These are phyloP conservation scores for Pogonophryne albipinna DNA, from an alignment of 2,797 vertebrate species.

Conservation along the genomic window DNA sequence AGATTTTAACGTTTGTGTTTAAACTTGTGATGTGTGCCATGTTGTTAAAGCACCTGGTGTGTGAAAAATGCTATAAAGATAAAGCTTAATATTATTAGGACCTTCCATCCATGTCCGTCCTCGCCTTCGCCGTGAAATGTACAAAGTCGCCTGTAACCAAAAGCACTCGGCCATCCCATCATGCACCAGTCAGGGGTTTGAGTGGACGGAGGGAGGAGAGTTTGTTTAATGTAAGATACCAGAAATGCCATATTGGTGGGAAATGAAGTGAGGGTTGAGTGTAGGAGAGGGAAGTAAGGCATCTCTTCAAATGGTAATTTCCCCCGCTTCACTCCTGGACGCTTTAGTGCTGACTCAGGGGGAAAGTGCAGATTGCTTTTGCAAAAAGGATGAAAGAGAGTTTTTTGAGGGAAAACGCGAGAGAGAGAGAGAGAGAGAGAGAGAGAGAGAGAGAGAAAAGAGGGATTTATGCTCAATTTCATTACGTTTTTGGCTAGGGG, in stretches of 20 bases:
- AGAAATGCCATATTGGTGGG: conserved; percentile 33
- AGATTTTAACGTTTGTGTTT: no score
- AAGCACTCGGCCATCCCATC: conserved; percentile 39
- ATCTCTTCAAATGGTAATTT: conserved; percentile 70
- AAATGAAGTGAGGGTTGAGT: conserved; percentile 50
- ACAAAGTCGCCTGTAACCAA: conserved; percentile 13
- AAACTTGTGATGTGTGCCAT: no score
- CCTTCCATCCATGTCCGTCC: conserved; percentile 29
- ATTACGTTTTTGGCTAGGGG: conserved; percentile 67
- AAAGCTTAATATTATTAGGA: conserved; percentile 2
- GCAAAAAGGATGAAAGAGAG: conserved; percentile 66
- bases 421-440: conserved; percentile 33
- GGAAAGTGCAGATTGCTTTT: conserved; percentile 77
- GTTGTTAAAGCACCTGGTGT: no score
- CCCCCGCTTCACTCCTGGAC: conserved; percentile 56
- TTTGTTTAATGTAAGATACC: conserved; percentile 57
- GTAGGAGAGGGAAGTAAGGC: conserved; percentile 45
- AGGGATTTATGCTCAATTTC: conserved; percentile 70
- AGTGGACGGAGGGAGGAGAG: conserved; percentile 9
- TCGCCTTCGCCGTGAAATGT: conserved; percentile 30
- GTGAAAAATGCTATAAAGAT: no score
- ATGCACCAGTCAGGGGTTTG: conserved; percentile 47
- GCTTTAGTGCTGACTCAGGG: conserved; percentile 73
- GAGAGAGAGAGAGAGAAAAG: no score
- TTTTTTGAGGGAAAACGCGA: conserved; percentile 46